Evolutionary conservation across 2,797 vertebrate species (phyloP), one percentile per base, ranked within the genome.

Genomic region (Iguana delicatissima): DNA sequence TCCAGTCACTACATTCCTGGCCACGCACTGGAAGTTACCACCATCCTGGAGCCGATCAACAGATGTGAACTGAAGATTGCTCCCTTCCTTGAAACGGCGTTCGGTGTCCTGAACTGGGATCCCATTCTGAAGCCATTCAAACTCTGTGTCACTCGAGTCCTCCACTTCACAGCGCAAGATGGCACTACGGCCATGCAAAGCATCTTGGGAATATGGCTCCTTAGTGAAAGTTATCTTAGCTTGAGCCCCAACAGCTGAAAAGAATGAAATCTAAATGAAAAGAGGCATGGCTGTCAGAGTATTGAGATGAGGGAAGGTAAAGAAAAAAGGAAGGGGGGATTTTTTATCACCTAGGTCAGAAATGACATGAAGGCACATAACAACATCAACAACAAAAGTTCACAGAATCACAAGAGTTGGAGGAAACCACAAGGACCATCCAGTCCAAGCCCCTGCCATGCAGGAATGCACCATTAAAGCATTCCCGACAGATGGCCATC

Each of bases 171-270:
- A 99, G 94, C 99, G 98, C 35, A 99, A 98, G 96, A 99, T 98
- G 5, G 99, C 99, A 2, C 99, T 98, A 95, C 99, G 98, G 18
- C 99, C 98, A 0, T 99, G 99, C 93, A 99, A 94, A 0, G 98
- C 99, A n/a, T 99, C 99, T 98, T 99, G 99, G 87, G 99, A 99
- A 83, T 98, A 98, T 0, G 99, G 99, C 95, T 99, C 98, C 93
- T 99, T 99, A 89, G 98, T 98, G 96, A 99, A 99, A 93, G 98
- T 94, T 46, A 99, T 97, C 64, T 94, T 92, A 0, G 98, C 97
- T 90, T 92, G 97, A 86, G 97, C 80, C 92, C 97, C 97, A 95
- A 98, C 91, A 32, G 97, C 98, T 98, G 97, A 46, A 38, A 90
- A 50, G 29, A 46, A 46, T 42, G 22, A 42, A 91, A 38, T 46